phyloP scores from a whole-genome alignment of 2,888 invertebrate species.

The Thelaira solivaga region DNA sequence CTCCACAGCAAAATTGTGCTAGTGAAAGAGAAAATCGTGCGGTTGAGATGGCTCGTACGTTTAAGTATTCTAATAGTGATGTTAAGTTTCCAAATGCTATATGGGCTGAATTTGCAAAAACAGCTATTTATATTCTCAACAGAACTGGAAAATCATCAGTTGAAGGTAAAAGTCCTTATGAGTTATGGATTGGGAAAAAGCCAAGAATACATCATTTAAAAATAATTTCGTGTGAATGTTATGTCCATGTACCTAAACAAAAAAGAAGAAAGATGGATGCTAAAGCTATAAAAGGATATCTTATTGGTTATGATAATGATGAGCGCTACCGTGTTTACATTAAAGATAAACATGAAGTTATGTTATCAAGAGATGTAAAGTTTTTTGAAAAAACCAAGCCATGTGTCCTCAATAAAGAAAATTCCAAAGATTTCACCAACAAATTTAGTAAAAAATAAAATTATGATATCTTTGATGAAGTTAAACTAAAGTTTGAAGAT shows the following conservation, averaged over 20 bases:
- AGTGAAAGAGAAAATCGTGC: slow-evolving; percentile 37
- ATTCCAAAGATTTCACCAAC: background rate
- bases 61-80: background rate
- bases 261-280: slow-evolving; percentile 49
- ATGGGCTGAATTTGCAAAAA: slow-evolving; percentile 26
- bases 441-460: too few species aligned
- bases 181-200: slow-evolving; percentile 38
- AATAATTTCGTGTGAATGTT: slow-evolving; percentile 44
- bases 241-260: slow-evolving; percentile 39
- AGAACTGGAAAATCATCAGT: slow-evolving; percentile 41
- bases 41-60: background rate
- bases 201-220: slow-evolving; percentile 47
- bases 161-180: slow-evolving; percentile 36
- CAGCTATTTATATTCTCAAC: background rate
- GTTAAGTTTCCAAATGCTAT: slow-evolving; percentile 12
- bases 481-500: too few species aligned
- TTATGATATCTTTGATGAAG: background rate
- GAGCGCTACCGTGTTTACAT: slow-evolving; percentile 1
- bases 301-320: background rate
- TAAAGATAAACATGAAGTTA: background rate
- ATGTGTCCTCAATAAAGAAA: too few species aligned
- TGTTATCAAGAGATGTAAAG: slow-evolving; percentile 7
- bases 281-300: slow-evolving; percentile 48
- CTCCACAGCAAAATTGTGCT: slow-evolving; percentile 43
- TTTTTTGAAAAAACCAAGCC: background rate